Percentiles rank a stretch among this genome's conserved stretches.
These are phyloP conservation scores for Drepanosiphum platanoidis DNA, from an alignment of 2,888 invertebrate species.

Conservation along the genomic window DNA sequence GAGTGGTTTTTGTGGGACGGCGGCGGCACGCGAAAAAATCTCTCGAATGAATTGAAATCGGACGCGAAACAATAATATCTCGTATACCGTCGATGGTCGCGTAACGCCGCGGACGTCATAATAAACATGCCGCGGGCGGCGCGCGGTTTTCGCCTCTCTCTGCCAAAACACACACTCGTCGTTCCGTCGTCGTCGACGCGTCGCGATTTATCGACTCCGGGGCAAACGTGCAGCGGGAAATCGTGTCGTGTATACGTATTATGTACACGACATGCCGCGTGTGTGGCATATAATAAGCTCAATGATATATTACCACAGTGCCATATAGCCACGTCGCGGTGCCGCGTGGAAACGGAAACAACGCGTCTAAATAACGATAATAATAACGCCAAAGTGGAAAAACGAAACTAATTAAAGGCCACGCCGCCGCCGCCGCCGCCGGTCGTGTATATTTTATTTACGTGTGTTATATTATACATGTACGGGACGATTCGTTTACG, in stretches of 20 bases:
- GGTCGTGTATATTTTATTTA: not conserved
- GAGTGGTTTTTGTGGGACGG: too few relatives aligned
- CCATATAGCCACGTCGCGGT: not conserved
- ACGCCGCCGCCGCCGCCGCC: not conserved
- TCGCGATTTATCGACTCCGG: not conserved
- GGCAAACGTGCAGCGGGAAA: not conserved
- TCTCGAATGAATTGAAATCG: too few relatives aligned
- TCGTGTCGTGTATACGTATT: too few relatives aligned
- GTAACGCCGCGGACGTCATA: not conserved
- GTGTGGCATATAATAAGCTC: not conserved
- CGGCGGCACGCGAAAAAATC: too few relatives aligned
- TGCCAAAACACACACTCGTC: not conserved
- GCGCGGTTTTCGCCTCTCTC: not conserved
- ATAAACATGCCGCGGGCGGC: too few relatives aligned
- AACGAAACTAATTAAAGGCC: slow-evolving; percentile 50
- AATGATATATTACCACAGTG: not conserved
- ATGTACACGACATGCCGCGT: too few relatives aligned
- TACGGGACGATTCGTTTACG: not conserved
- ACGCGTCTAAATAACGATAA: slow-evolving; percentile 14
- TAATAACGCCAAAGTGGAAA: not conserved
- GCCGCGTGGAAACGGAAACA: slow-evolving; percentile 47
- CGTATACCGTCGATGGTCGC: too few relatives aligned
- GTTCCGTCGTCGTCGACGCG: not conserved
- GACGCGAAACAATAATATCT: too few relatives aligned
- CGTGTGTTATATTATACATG: too few relatives aligned